These are phyloP conservation scores for Thaumatotibia leucotreta DNA, from an alignment of 1,140 invertebrate genomes.

Conservation along the genomic window DNA sequence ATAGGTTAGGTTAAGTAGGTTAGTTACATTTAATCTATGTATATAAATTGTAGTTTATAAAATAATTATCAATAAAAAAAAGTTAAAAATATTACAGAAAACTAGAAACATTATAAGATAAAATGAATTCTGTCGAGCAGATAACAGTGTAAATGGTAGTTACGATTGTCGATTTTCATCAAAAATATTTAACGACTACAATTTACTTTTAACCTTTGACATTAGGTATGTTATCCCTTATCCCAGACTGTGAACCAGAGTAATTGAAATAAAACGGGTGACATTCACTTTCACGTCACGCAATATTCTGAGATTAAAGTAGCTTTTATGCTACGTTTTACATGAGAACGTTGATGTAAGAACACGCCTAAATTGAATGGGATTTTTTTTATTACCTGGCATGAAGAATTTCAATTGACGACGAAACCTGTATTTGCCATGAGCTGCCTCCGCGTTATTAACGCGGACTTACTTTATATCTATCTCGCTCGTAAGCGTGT, in stretches of 20 bases:
- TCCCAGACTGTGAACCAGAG: conserved; percentile 34
- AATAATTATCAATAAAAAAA: too few relatives aligned
- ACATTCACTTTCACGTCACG: conserved; percentile 56
- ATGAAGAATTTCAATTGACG: not conserved
- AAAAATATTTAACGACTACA: not conserved
- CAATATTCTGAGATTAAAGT: conserved; percentile 34
- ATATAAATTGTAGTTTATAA: too few relatives aligned
- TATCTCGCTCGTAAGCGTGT: too few relatives aligned
- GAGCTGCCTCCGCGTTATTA: too few relatives aligned
- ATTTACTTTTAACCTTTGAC: conserved; percentile 15
- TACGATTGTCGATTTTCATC: not conserved
- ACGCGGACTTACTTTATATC: too few relatives aligned
- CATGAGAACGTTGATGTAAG: conserved; percentile 16
- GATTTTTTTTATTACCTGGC: conserved; percentile 1
- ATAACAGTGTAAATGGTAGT: not conserved
- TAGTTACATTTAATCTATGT: too few relatives aligned
- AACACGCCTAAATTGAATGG: not conserved
- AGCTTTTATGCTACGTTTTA: conserved; percentile 20
- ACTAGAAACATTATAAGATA: too few relatives aligned
- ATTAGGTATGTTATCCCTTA: conserved; percentile 40
- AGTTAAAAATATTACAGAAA: too few relatives aligned
- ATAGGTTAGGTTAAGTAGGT: too few relatives aligned
- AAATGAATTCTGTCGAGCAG: too few relatives aligned
- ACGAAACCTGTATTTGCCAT: not conserved
- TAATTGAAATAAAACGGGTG: conserved; percentile 60